phyloP scores from a whole-genome alignment of 2,888 invertebrate genomes.

The Leptura quadrifasciata region DNA sequence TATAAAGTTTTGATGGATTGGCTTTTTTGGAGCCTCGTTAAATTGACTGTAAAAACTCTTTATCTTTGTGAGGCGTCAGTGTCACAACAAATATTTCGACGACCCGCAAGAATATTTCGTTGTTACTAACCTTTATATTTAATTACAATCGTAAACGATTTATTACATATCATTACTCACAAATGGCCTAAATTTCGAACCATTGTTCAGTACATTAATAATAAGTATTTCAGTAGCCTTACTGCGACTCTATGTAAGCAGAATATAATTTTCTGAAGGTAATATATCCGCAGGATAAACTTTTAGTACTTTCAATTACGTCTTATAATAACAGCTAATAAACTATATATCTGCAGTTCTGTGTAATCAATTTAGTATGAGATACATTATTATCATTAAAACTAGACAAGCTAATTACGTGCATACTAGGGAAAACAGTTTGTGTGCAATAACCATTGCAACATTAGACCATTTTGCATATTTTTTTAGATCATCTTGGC shows the following conservation, averaged over 20 bases:
- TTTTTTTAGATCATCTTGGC: neutral
- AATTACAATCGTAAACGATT: no score
- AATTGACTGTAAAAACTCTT: no score
- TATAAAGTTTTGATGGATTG: no score
- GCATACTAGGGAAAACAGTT: neutral
- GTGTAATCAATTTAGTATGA: conserved; percentile 1
- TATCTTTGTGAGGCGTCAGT: no score
- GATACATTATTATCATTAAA: conserved; percentile 7
- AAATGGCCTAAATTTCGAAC: no score
- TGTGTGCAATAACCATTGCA: neutral
- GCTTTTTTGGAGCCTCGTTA: no score
- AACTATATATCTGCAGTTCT: neutral
- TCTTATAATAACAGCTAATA: neutral
- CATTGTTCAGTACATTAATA: no score
- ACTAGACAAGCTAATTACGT: neutral
- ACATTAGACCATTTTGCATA: neutral
- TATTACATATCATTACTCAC: no score
- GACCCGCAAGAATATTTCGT: no score
- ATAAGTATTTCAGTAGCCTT: neutral
- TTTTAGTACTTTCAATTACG: conserved; percentile 7
- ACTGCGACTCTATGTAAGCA: neutral
- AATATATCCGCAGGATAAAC: neutral
- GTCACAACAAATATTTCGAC: no score
- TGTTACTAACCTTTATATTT: no score
- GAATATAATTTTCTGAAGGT: neutral